Percentiles rank a stretch among this genome's conserved stretches.
Conservation (phyloP, 2,797 vertebrate species). For the Rhabdomys pumilio region DNA sequence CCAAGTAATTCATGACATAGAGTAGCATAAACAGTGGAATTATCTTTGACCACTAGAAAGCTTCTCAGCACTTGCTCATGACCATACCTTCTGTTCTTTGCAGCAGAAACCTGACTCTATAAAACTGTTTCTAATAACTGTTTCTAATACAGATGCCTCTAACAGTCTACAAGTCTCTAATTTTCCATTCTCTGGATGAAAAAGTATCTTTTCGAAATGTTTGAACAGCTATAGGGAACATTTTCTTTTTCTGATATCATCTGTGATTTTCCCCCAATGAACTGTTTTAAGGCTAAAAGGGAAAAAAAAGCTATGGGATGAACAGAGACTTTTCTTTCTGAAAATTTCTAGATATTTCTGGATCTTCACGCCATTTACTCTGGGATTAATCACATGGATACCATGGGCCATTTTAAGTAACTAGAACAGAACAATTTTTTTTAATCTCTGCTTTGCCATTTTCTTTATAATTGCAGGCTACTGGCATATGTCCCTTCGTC, state of each 20-base stretch:
- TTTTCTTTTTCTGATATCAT: conserved; percentile 57
- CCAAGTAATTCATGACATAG: neutral
- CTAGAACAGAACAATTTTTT: conserved; percentile 69
- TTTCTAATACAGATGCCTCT: neutral
- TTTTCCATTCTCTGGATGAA: conserved; percentile 48
- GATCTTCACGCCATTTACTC: conserved; percentile 65
- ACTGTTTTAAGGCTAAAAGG: neutral
- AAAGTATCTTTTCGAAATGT: conserved; percentile 8
- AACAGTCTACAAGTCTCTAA: neutral
- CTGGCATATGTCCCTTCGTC: conserved; percentile 77
- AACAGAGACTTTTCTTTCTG: neutral
- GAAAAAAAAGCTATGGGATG: neutral
- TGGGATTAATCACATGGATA: conserved; percentile 75
- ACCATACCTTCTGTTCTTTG: neutral
- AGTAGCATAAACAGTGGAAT: neutral
- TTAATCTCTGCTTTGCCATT: conserved; percentile 78
- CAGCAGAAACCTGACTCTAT: neutral
- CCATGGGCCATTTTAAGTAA: conserved; percentile 67
- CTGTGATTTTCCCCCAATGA: neutral
- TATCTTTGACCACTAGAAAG: neutral
- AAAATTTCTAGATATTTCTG: conserved; percentile 61
- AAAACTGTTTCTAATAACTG: neutral
- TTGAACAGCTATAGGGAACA: neutral
- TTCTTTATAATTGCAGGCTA: conserved; percentile 77
- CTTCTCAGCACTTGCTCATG: neutral